Evolutionary conservation across 1,140 invertebrate genomes (phyloP).

Genomic region (Odontomachus brunneus): DNA sequence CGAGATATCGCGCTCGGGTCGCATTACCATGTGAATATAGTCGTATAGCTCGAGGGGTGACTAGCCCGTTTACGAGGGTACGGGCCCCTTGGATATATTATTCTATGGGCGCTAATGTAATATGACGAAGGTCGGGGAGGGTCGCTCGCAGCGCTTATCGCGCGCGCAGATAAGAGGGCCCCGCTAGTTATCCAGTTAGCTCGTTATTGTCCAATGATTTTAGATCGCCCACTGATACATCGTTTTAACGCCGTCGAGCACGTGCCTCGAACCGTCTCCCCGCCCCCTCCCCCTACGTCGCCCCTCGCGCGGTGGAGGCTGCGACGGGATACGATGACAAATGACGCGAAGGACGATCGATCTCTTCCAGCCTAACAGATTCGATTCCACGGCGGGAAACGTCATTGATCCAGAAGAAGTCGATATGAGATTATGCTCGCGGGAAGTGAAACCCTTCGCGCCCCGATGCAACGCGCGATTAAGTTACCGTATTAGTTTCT

Average conservation of each 20-base stretch:
- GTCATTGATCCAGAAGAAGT: slow-evolving; percentile 55
- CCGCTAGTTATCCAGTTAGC: slow-evolving; percentile 85
- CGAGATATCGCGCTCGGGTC: slow-evolving; percentile 80
- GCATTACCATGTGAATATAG: slow-evolving; percentile 85
- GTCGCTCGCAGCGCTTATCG: slow-evolving; percentile 77
- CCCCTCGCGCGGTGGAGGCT: slow-evolving; percentile 47
- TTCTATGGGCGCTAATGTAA: slow-evolving; percentile 83
- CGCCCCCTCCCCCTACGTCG: background rate
- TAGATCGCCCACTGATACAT: slow-evolving; percentile 82
- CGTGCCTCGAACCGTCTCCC: slow-evolving; percentile 45
- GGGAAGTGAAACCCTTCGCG: slow-evolving; percentile 4
- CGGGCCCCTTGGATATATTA: slow-evolving; percentile 81
- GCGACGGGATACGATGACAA: slow-evolving; percentile 82
- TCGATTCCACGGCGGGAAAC: slow-evolving; percentile 54
- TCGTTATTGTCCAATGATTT: slow-evolving; percentile 84
- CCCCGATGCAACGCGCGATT: no score
- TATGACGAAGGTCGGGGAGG: slow-evolving; percentile 77
- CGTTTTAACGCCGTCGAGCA: slow-evolving; percentile 71
- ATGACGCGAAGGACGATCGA: slow-evolving; percentile 78
- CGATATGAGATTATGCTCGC: slow-evolving; percentile 40
- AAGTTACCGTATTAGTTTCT: background rate
- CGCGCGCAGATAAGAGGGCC: slow-evolving; percentile 80
- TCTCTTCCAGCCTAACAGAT: slow-evolving; percentile 76
- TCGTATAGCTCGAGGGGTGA: slow-evolving; percentile 68
- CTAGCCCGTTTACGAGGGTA: slow-evolving; percentile 74